Evolutionary conservation across 2,113 vertebrate genomes (phyloP), one percentile per base, ranked within the genome.

Genomic region (Podilymbus podiceps): DNA sequence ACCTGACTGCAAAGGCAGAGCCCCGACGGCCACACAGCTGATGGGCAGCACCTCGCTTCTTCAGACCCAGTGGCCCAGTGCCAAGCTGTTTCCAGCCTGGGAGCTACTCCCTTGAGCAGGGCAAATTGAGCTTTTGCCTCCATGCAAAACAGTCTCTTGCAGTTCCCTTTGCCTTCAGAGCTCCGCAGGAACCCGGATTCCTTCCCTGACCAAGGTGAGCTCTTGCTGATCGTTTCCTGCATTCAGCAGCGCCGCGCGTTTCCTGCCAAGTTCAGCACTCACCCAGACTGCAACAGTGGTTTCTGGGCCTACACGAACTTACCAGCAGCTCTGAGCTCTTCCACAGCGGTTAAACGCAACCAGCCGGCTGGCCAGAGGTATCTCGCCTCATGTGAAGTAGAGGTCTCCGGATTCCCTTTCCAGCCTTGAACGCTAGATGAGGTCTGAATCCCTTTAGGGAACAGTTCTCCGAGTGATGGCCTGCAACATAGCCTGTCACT

Each of bases 161-260:
- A 85, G 69, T 38, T 89, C 30, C 21, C 15, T 60, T 35, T 79
- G 64, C 21, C 23, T 88, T 88, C 74, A 71, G 59, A 90, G 63
- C 55, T 66, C 50, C 0, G 2, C 46, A 58, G 42, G 27, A 94
- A 21, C 31, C 20, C 19, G 28, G 21, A 67, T 88, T 53, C 62
- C 52, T 82, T 72, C 69, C 72, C 44, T 64, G 18, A 17, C n/a
- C 27, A 40, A 71, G 52, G 44, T 66, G 77, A 74, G 52, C 13
- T 22, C 7, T 12, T 40, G 42, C 73, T 27, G 75, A 35, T 62
- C 12, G 2, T 67, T 78, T 59, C 64, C 68, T 59, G 64, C 22
- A 6, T 25, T 58, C 55, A 44, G 31, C 28, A 50, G 67, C 50
- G 42, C 63, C 42, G 31, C 2, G 0, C 0, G 0, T 25, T 71